phyloP scores from a whole-genome alignment of 1,140 invertebrate genomes.

The Drosophila athabasca region DNA sequence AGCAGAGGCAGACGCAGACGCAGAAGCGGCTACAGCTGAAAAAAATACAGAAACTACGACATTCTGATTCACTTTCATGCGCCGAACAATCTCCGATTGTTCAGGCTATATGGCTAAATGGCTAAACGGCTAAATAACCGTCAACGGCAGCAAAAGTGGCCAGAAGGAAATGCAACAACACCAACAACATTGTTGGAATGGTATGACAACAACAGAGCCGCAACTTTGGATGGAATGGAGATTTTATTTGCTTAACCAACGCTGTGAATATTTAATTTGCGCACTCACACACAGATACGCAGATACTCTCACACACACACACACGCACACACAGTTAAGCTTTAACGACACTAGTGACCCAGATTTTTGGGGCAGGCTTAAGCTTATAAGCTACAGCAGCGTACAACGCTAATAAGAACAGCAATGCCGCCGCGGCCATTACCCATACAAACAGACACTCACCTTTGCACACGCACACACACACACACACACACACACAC shows the following conservation, averaged over 20 bases:
- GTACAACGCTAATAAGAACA: constrained; percentile 72
- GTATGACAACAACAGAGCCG: constrained; percentile 30
- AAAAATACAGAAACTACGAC: constrained; percentile 35
- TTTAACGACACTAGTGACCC: constrained; percentile 77
- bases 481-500: constrained; percentile 24
- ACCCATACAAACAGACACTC: constrained; percentile 59
- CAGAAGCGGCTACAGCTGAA: constrained; percentile 2
- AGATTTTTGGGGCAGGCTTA: constrained; percentile 60
- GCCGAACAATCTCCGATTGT: constrained; percentile 63
- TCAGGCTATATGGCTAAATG: constrained; percentile 17
- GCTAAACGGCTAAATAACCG: constrained; percentile 42
- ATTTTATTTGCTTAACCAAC: constrained; percentile 80
- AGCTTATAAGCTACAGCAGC: constrained; percentile 67
- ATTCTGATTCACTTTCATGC: constrained; percentile 82
- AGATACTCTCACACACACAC: constrained; percentile 13
- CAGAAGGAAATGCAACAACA: constrained; percentile 70
- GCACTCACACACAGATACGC: constrained; percentile 49
- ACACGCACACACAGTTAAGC: constrained; percentile 22
- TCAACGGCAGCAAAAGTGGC: constrained; percentile 42
- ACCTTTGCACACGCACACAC: too few species aligned
- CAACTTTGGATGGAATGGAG: constrained; percentile 50
- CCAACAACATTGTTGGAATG: constrained; percentile 11
- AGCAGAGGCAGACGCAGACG: constrained; percentile 6
- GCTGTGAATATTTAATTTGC: constrained; percentile 82
- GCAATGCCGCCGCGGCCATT: constrained; percentile 58